Conservation (phyloP, 2,113 vertebrate genomes). For the Phyllostomus discolor region DNA sequence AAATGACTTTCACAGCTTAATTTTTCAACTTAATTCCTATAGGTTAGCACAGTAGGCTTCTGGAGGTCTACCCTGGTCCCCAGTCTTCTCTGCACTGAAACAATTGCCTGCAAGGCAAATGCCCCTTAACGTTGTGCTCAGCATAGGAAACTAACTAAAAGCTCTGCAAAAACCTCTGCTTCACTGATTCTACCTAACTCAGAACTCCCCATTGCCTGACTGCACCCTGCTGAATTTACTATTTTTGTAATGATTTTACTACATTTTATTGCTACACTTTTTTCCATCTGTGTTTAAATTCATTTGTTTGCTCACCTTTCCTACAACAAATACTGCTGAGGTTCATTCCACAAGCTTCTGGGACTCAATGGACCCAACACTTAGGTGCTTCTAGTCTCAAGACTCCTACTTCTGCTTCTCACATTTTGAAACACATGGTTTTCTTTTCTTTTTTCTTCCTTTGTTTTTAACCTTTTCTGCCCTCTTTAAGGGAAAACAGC, state of each 20-base stretch:
- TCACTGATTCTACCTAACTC: not conserved
- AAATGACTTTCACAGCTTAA: not conserved
- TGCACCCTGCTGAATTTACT: not conserved
- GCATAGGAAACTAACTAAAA: not conserved
- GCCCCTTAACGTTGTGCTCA: not conserved
- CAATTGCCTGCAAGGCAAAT: fast-evolving
- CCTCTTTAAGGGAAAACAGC: not conserved
- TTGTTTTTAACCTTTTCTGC: not conserved
- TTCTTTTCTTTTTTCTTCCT: too few species aligned
- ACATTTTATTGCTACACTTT: not conserved
- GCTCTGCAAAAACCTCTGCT: not conserved
- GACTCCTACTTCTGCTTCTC: not conserved
- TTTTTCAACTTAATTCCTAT: not conserved
- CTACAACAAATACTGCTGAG: not conserved
- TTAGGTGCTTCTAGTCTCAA: not conserved
- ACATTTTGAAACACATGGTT: not conserved
- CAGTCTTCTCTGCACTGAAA: not conserved
- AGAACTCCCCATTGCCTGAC: not conserved
- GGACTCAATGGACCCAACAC: not conserved
- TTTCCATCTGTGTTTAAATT: not conserved
- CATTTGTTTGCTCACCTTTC: not conserved
- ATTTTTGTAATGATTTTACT: not conserved
- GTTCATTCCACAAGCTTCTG: not conserved
- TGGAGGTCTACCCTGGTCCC: not conserved
- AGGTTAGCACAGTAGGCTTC: not conserved